A percentile compares a stretch with the other conserved stretches of the same genome.
Evolutionary conservation across 2,113 vertebrate genomes (phyloP).

Genomic region (Geococcyx californianus): DNA sequence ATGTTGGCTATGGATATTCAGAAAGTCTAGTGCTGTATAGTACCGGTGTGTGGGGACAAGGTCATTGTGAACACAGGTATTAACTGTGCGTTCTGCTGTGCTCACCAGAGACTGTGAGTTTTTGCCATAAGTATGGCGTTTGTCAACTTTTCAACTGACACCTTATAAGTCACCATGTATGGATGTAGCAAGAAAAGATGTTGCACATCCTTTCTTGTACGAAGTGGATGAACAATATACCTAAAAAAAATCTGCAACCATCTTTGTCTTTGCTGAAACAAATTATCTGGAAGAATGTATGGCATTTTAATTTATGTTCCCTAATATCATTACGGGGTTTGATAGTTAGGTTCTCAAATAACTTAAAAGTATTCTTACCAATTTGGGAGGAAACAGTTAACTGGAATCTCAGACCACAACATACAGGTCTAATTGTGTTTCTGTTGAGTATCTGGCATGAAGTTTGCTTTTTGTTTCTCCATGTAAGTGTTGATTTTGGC

Average conservation of each 20-base stretch:
- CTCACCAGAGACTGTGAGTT: not conserved
- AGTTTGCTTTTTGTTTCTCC: not conserved
- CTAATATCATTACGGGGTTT: not conserved
- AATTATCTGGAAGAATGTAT: not conserved
- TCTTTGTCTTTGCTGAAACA: not conserved
- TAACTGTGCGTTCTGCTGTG: not conserved
- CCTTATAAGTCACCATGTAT: fast-evolving
- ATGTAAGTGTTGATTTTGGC: not conserved
- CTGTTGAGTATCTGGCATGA: fast-evolving
- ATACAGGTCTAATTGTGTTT: not conserved
- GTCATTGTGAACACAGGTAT: fast-evolving
- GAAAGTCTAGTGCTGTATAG: not conserved
- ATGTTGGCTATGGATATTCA: not conserved
- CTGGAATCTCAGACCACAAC: not conserved
- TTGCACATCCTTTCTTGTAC: not conserved
- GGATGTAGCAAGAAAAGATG: not conserved
- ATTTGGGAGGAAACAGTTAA: not conserved
- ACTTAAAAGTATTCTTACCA: not conserved
- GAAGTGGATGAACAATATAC: not conserved
- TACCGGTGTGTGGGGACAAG: not conserved
- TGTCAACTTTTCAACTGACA: not conserved
- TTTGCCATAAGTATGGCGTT: fast-evolving
- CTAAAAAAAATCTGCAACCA: fast-evolving
- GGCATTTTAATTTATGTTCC: not conserved
- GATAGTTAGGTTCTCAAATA: not conserved